Percentiles rank a stretch among this genome's conserved stretches.
Evolutionary conservation across 2,797 vertebrate genomes (phyloP).

Genomic region (Poecilia picta): DNA sequence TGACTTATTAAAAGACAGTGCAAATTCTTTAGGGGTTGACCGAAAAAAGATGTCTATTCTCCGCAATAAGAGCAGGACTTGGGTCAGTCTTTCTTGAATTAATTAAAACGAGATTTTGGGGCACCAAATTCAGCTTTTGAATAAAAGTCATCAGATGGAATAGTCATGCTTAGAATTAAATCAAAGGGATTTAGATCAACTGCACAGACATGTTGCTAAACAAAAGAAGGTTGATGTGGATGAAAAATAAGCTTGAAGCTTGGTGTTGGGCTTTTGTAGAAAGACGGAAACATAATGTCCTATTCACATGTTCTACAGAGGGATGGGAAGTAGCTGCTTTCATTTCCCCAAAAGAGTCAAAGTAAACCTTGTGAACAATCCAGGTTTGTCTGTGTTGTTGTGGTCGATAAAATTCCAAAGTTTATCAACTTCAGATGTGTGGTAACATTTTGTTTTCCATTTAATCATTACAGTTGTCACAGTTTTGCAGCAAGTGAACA

Average conservation of each 20-base stretch:
- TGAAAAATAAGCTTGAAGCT: not conserved
- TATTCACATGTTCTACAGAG: not conserved
- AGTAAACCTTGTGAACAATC: not conserved
- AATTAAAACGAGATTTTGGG: no score
- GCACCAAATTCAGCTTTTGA: no score
- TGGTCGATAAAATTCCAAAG: not conserved
- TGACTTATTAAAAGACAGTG: no score
- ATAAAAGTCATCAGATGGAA: no score
- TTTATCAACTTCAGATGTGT: not conserved
- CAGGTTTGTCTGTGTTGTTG: not conserved
- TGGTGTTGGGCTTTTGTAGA: not conserved
- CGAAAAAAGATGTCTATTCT: no score
- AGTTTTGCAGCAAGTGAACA: not conserved
- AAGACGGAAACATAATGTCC: not conserved
- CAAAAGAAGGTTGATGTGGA: not conserved
- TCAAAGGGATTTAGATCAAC: constrained; percentile 15
- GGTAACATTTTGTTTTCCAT: not conserved
- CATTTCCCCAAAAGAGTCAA: constrained; percentile 27
- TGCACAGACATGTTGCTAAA: constrained; percentile 6
- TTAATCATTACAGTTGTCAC: not conserved
- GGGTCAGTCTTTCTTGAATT: no score
- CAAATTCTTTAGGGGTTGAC: no score
- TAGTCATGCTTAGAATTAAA: no score
- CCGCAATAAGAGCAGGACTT: no score
- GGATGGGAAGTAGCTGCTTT: constrained; percentile 32